Evolutionary conservation across 2,888 invertebrate species (phyloP), one percentile per base, ranked within the genome.

Genomic region (Macaria notata): DNA sequence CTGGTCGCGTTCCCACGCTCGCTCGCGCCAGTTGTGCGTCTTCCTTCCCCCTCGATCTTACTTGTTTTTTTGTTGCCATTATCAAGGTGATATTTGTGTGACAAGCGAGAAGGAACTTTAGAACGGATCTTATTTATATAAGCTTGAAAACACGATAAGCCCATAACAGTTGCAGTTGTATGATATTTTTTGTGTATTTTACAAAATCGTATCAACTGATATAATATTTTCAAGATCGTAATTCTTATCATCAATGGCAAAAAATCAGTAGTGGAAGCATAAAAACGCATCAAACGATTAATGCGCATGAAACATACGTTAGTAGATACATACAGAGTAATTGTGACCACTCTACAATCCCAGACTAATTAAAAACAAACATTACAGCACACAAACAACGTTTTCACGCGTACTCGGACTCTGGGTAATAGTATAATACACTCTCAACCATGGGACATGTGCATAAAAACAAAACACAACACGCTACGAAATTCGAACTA

Each of bases 1-100:
- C 84, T 84, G 83, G 86, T 83, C 81, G 82, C 83, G 86, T 92
- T 91, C 92, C 91, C 91, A 91, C 92, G 92, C 79, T 89, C 84
- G 84, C 84, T 83, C 85, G 86, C 90, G 91, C 88, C 89, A 91
- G 90, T 91, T 91, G 91, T 76, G 75, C 82, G 79, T 83, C 85
- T 86, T 73, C 81, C 85, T 86, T 73, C 81, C 82, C 86, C 88
- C 82, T 83, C 78, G 73, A 77, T 76, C 56, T 80, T 75, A 77
- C 79, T 75, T 48, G 29, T 76, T 80, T 83, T 80, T 82, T 81
- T 81, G 79, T 79, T 75, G 75, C 76, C 70, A 79, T 82, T 77
- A 75, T 70, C 67, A 76, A 75, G 74, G 73, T 75, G 78, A 83
- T 83, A 81, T 84, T 82, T 81, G 78, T 84, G 79, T 81, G 84